These are phyloP conservation scores for Nemapogon koenigi DNA, from an alignment of 2,888 invertebrate genomes.

Conservation along the genomic window DNA sequence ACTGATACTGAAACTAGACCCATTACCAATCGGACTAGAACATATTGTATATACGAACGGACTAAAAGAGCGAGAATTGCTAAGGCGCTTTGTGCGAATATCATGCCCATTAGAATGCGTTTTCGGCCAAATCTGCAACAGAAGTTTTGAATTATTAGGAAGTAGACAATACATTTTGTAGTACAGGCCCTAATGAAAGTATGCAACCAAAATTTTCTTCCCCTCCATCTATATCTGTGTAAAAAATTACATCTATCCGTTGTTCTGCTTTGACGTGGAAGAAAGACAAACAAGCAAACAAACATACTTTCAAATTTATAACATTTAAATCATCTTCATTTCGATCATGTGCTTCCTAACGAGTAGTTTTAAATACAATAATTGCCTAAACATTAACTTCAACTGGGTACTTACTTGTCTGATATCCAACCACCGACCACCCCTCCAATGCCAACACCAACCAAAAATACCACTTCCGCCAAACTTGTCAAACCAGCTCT, in stretches of 20 bases:
- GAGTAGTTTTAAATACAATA: too few relatives aligned
- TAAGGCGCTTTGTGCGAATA: conserved; percentile 71
- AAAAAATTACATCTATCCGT: too few relatives aligned
- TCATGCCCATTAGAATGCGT: conserved; percentile 74
- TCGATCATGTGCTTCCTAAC: too few relatives aligned
- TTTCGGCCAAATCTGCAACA: conserved; percentile 73
- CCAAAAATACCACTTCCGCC: conserved; percentile 78
- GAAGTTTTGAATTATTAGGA: neutral
- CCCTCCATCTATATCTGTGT: too few relatives aligned
- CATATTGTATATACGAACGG: conserved; percentile 74
- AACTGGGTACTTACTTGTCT: conserved; percentile 64
- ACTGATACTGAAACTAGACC: conserved; percentile 83
- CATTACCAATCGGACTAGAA: conserved; percentile 71
- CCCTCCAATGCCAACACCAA: conserved; percentile 79
- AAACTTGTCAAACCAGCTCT: conserved; percentile 71
- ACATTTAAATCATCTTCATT: too few relatives aligned
- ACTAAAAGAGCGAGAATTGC: conserved; percentile 74
- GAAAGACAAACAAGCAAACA: too few relatives aligned
- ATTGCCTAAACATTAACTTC: too few relatives aligned
- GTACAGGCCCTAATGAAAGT: too few relatives aligned
- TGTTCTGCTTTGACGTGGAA: too few relatives aligned
- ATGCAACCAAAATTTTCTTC: too few relatives aligned
- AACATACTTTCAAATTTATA: too few relatives aligned
- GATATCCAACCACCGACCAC: conserved; percentile 81
- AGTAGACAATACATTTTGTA: neutral